Evolutionary conservation across 2,888 invertebrate species (phyloP).

Genomic region (Crossocerus cetratus): DNA sequence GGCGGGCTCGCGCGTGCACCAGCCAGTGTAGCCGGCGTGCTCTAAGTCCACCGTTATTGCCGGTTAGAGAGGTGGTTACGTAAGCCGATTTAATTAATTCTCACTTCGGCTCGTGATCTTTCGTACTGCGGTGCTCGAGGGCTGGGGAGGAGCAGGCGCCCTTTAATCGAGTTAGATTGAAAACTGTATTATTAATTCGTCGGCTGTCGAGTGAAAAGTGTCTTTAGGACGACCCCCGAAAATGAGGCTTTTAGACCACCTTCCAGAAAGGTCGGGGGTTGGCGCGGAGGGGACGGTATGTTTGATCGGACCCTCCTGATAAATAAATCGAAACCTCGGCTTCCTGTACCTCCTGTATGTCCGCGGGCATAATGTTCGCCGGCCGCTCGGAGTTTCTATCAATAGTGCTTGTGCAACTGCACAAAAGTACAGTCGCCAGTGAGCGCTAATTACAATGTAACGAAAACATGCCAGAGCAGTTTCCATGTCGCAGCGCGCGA

Average conservation of each 20-base stretch:
- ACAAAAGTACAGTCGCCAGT: conserved; percentile 43
- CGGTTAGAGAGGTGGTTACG: not conserved
- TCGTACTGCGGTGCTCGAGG: not conserved
- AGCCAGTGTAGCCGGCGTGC: not conserved
- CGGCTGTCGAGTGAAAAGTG: conserved; percentile 27
- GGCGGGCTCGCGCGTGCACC: conserved; percentile 8
- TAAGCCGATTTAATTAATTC: conserved; percentile 39
- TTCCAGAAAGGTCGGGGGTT: conserved; percentile 19
- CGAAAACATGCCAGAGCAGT: conserved; percentile 5
- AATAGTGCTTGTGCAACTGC: conserved; percentile 49
- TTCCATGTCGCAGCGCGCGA: not conserved
- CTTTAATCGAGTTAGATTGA: conserved; percentile 40
- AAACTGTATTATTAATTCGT: conserved; percentile 49
- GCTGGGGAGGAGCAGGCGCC: not conserved
- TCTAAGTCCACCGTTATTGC: not conserved
- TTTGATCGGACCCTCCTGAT: conserved; percentile 54
- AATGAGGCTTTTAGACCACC: conserved; percentile 49
- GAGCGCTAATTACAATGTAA: conserved; percentile 32
- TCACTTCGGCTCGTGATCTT: conserved; percentile 4
- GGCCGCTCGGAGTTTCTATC: conserved; percentile 32
- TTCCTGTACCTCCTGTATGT: conserved; percentile 27
- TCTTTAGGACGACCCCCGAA: conserved; percentile 18
- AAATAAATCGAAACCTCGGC: conserved; percentile 56
- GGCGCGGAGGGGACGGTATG: conserved; percentile 24
- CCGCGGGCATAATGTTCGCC: conserved; percentile 41